These are phyloP conservation scores for Aspidoscelis tigris DNA, from an alignment of 2,113 vertebrate species.

Conservation along the genomic window DNA sequence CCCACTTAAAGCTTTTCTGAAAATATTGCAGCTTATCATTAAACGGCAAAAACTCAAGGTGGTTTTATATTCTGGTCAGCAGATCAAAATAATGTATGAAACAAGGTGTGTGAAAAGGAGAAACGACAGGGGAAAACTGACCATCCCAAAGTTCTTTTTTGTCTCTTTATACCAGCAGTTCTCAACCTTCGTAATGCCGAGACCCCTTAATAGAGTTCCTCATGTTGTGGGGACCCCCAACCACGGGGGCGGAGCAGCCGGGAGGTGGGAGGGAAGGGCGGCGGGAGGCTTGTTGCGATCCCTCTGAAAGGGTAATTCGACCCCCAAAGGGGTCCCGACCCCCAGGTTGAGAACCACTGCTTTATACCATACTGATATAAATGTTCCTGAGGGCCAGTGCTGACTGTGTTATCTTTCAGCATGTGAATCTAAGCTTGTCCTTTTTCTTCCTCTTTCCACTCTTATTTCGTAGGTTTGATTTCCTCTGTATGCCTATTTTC, in stretches of 20 bases:
- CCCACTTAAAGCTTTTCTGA: neutral
- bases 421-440: neutral
- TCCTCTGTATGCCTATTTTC: conserved; percentile 93
- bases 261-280: no score
- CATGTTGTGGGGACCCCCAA: no score
- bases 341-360: no score
- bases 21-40: neutral
- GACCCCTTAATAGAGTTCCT: no score
- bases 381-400: neutral
- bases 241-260: no score
- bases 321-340: no score
- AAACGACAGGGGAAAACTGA: neutral
- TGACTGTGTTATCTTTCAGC: neutral
- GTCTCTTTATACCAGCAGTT: no score
- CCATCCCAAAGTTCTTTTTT: neutral
- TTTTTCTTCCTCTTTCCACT: neutral
- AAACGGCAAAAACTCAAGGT: no score
- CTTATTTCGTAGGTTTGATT: conserved; percentile 84
- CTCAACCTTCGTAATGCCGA: no score
- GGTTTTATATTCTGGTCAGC: neutral
- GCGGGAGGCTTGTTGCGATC: no score
- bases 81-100: neutral
- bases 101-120: neutral
- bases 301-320: no score
- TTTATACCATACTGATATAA: no score